phyloP scores from a whole-genome alignment of 2,113 vertebrate genomes.

The Grallaria varia region DNA sequence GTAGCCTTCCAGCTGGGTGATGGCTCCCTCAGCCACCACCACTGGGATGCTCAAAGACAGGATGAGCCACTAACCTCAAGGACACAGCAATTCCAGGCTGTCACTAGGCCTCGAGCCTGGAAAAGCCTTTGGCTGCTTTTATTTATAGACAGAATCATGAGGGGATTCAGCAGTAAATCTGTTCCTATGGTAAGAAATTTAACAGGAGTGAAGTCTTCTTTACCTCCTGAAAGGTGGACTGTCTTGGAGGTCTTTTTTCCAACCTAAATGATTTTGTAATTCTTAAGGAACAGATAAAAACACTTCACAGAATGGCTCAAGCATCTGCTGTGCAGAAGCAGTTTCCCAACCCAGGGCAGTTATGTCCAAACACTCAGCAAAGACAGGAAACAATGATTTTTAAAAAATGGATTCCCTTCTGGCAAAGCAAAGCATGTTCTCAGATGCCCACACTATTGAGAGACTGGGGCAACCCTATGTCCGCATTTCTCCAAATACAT shows the following conservation, averaged over 20 bases:
- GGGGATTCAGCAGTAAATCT: neutral
- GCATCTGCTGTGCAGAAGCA: neutral
- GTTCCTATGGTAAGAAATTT: neutral
- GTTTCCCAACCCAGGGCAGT: neutral
- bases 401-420: neutral
- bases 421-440: neutral
- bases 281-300: neutral
- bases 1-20: neutral
- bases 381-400: neutral
- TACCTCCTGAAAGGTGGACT: neutral
- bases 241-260: neutral
- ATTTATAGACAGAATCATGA: neutral
- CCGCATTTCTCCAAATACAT: neutral
- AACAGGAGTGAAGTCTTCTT: neutral
- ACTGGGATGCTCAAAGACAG: neutral
- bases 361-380: neutral
- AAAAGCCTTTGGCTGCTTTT: neutral
- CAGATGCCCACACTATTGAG: neutral
- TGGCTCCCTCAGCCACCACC: neutral
- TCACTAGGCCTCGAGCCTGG: neutral
- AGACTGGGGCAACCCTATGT: neutral
- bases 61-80: neutral
- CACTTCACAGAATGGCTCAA: neutral
- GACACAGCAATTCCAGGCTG: neutral
- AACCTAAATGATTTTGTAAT: neutral